Percentiles rank a stretch among this genome's conserved stretches.
phyloP scores from a whole-genome alignment of 2,888 invertebrate species.

The Sylvicola cinctus region DNA sequence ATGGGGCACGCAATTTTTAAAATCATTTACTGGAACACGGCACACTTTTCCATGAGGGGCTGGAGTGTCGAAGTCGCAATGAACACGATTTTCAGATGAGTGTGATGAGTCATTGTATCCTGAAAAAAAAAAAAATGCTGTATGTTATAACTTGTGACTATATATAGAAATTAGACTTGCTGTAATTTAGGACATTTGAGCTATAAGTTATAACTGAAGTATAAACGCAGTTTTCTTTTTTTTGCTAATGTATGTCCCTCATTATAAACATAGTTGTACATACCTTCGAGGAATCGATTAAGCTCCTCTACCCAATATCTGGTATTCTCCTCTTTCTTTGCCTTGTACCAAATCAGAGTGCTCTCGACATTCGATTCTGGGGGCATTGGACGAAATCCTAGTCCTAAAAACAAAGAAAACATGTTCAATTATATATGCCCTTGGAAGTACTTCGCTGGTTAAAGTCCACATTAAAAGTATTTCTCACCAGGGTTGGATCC shows the following conservation, averaged over 20 bases:
- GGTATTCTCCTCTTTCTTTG: slow-evolving; percentile 53
- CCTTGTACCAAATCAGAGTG: slow-evolving; percentile 88
- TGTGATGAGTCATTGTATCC: too few species aligned
- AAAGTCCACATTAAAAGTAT: neutral
- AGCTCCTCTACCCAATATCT: slow-evolving; percentile 62
- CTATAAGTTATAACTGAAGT: too few species aligned
- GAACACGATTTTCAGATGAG: slow-evolving; percentile 41
- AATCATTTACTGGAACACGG: slow-evolving; percentile 49
- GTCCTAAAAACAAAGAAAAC: slow-evolving; percentile 34
- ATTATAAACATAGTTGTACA: too few species aligned
- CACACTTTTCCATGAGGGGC: slow-evolving; percentile 55
- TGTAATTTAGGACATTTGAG: too few species aligned
- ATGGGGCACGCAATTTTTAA: slow-evolving; percentile 54
- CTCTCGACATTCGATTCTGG: slow-evolving; percentile 82
- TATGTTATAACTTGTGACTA: too few species aligned
- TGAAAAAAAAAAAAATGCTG: too few species aligned
- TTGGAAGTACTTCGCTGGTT: neutral
- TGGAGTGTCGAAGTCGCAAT: slow-evolving; percentile 40
- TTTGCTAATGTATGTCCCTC: too few species aligned
- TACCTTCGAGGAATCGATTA: slow-evolving; percentile 56
- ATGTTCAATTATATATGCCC: slow-evolving; percentile 3
- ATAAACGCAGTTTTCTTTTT: too few species aligned
- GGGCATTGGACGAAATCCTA: slow-evolving; percentile 94
- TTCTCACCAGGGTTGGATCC: slow-evolving; percentile 79
- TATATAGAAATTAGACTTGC: too few species aligned